Evolutionary conservation across 2,888 invertebrate genomes (phyloP).

Genomic region (Brachycybe producta): DNA sequence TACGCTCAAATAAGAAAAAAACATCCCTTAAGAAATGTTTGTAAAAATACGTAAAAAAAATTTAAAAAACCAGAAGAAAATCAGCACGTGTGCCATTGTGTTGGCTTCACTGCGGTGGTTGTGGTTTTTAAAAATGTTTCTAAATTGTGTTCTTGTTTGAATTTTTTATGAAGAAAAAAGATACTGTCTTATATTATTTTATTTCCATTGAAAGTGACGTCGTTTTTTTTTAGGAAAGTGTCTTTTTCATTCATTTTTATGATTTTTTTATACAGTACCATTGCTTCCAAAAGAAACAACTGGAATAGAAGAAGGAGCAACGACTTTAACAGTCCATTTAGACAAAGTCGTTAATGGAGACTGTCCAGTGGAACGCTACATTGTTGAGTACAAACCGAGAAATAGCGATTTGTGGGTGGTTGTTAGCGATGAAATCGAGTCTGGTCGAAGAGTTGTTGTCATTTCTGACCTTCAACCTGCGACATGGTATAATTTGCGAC

Average conservation of each 20-base stretch:
- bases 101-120: too few relatives aligned
- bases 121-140: too few relatives aligned
- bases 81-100: too few relatives aligned
- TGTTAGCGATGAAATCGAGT: not conserved
- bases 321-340: slow-evolving; percentile 32
- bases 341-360: slow-evolving; percentile 27
- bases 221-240: too few relatives aligned
- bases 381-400: slow-evolving; percentile 19
- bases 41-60: too few relatives aligned
- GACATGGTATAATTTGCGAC: slow-evolving; percentile 15
- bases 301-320: slow-evolving; percentile 27
- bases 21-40: too few relatives aligned
- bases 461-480: slow-evolving; percentile 13
- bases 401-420: slow-evolving; percentile 15
- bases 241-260: not conserved
- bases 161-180: too few relatives aligned
- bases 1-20: too few relatives aligned
- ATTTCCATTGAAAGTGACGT: too few relatives aligned
- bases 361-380: slow-evolving; percentile 30
- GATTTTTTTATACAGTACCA: slow-evolving; percentile 9
- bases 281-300: not conserved
- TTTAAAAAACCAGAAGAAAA: too few relatives aligned
- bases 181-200: too few relatives aligned
- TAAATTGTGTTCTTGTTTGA: too few relatives aligned
- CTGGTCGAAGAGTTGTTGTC: slow-evolving; percentile 1